Evolutionary conservation across 2,797 vertebrate genomes (phyloP).

Genomic region (Choloepus didactylus): DNA sequence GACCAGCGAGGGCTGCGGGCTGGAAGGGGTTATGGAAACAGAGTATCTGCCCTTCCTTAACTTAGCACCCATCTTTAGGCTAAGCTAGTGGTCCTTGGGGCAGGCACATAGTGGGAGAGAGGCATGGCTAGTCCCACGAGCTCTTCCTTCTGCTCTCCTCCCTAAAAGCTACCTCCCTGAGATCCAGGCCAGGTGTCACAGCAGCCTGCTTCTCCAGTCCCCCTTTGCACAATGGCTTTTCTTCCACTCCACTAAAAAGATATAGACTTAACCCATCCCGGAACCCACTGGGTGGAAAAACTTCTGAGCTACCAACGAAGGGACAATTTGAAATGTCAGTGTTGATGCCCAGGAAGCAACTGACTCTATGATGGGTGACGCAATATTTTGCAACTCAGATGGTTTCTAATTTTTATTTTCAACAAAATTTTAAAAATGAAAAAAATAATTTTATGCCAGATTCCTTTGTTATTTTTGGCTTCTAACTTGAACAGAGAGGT

Average conservation of each 20-base stretch:
- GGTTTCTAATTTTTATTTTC: slow-evolving; percentile 16
- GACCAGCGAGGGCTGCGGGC: background rate
- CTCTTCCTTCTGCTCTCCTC: background rate
- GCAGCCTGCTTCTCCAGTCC: background rate
- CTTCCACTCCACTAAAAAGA: background rate
- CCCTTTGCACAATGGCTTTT: background rate
- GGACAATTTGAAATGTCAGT: background rate
- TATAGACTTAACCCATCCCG: background rate
- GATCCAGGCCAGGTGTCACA: accelerated
- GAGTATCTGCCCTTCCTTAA: background rate
- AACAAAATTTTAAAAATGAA: background rate
- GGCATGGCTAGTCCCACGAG: background rate
- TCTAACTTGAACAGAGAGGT: background rate
- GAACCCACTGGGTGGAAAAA: background rate
- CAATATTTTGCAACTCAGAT: background rate
- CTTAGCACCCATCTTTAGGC: background rate
- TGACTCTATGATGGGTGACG: background rate
- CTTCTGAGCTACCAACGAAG: accelerated
- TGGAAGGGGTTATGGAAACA: no score
- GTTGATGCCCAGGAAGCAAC: background rate
- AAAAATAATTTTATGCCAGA: background rate
- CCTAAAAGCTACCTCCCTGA: background rate
- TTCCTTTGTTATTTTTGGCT: background rate
- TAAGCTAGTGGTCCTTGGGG: background rate
- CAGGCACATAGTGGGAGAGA: background rate